A percentile compares a stretch with the other conserved stretches of the same genome.
phyloP scores from a whole-genome alignment of 2,888 invertebrate species.

The Zele albiditarsus region DNA sequence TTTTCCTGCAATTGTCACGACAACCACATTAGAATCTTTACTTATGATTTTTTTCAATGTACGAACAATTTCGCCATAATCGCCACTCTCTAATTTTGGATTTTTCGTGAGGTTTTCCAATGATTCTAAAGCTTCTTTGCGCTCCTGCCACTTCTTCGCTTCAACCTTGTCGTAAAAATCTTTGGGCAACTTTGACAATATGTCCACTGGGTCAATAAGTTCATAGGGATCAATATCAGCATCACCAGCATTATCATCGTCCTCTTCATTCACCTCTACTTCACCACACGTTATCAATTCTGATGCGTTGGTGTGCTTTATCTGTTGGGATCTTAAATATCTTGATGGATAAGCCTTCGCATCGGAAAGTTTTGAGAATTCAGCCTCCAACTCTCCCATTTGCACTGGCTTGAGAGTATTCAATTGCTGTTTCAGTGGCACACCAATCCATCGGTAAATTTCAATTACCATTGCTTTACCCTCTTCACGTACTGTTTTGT shows the following conservation, averaged over 20 bases:
- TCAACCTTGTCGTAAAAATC: conserved; percentile 96
- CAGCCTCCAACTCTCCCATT: conserved; percentile 89
- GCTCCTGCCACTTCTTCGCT: conserved; percentile 96
- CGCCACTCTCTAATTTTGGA: conserved; percentile 92
- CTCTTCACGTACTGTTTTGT: conserved; percentile 93
- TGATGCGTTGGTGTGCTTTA: conserved; percentile 77
- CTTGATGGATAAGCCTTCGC: conserved; percentile 82
- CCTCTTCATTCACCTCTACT: conserved; percentile 77
- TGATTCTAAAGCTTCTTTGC: conserved; percentile 92
- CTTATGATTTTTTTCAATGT: conserved; percentile 92
- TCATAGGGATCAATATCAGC: conserved; percentile 91
- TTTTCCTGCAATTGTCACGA: conserved; percentile 90
- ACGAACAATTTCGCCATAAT: conserved; percentile 92
- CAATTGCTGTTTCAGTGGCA: conserved; percentile 88
- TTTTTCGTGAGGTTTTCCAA: conserved; percentile 85
- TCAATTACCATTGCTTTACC: conserved; percentile 93
- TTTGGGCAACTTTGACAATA: conserved; percentile 92
- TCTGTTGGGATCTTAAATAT: conserved; percentile 88
- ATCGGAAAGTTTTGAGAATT: conserved; percentile 84
- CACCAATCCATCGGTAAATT: conserved; percentile 92
- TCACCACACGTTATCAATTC: conserved; percentile 74
- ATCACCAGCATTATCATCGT: conserved; percentile 75
- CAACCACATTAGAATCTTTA: conserved; percentile 96
- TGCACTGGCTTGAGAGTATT: conserved; percentile 91
- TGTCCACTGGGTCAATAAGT: conserved; percentile 92